A percentile compares a stretch with the other conserved stretches of the same genome.
phyloP scores from a whole-genome alignment of 2,113 vertebrate species.

The Ictalurus furcatus region DNA sequence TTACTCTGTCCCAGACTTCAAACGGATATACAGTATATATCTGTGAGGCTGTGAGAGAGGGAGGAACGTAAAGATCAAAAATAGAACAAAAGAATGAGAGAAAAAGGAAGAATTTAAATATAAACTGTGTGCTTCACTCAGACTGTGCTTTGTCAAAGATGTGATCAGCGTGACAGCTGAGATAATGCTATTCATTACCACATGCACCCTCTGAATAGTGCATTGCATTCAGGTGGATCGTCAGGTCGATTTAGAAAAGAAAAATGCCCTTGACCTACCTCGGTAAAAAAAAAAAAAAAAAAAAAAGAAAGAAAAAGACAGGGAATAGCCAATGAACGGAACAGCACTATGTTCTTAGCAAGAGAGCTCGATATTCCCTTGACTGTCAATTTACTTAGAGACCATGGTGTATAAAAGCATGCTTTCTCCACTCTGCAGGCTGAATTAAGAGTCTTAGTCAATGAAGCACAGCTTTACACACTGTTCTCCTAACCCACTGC shows the following conservation, averaged over 20 bases:
- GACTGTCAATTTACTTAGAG: constrained; percentile 68
- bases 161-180: constrained; percentile 69
- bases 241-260: constrained; percentile 19
- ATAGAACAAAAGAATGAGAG: constrained; percentile 20
- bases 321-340: constrained; percentile 67
- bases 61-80: not conserved
- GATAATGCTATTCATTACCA: constrained; percentile 66
- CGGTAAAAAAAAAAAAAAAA: too few species aligned
- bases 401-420: constrained; percentile 49
- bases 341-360: constrained; percentile 43
- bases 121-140: constrained; percentile 43
- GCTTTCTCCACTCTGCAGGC: constrained; percentile 26
- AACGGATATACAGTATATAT: constrained; percentile 76
- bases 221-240: constrained; percentile 1
- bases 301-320: constrained; percentile 63
- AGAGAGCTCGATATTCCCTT: constrained; percentile 71
- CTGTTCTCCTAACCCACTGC: constrained; percentile 71
- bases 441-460: constrained; percentile 12
- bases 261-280: not conserved
- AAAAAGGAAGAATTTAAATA: not conserved
- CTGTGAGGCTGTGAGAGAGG: constrained; percentile 37
- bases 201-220: constrained; percentile 42
- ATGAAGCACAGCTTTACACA: constrained; percentile 35
- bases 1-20: constrained; percentile 78
- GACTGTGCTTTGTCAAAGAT: constrained; percentile 59